Conservation (phyloP, 2,113 vertebrate genomes). For the Clarias gariepinus region DNA sequence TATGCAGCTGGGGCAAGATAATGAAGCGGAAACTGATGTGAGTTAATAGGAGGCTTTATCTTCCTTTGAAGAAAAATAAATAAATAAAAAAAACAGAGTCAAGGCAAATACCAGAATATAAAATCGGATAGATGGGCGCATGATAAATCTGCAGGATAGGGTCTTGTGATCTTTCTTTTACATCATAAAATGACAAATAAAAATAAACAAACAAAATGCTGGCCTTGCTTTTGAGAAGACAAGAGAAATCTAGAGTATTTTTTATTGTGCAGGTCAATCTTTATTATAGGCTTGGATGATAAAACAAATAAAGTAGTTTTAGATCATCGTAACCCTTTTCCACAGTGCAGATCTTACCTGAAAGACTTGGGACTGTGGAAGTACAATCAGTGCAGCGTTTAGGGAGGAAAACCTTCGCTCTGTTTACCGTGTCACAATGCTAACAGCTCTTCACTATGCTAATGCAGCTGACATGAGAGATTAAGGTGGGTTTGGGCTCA, state of each 20-base stretch:
- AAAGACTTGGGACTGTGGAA: conserved; percentile 38
- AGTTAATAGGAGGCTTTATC: conserved; percentile 55
- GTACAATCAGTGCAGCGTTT: conserved; percentile 43
- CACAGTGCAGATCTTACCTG: not conserved
- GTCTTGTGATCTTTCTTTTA: conserved; percentile 39
- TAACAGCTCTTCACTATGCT: conserved; percentile 82
- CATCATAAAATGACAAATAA: conserved; percentile 22
- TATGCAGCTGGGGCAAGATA: conserved; percentile 49
- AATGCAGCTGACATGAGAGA: conserved; percentile 77
- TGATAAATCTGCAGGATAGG: conserved; percentile 31
- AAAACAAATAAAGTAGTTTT: conserved; percentile 11
- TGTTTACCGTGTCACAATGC: conserved; percentile 74
- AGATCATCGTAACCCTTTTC: not conserved
- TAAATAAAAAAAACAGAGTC: conserved; percentile 41
- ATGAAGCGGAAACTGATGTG: conserved; percentile 60
- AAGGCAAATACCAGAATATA: conserved; percentile 48
- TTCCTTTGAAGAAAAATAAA: conserved; percentile 50
- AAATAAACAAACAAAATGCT: conserved; percentile 28
- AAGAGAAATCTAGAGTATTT: not conserved
- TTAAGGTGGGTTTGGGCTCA: conserved; percentile 74
- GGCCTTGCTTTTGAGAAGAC: conserved; percentile 16
- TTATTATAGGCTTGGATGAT: conserved; percentile 31
- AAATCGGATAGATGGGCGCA: conserved; percentile 38
- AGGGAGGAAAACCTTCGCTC: conserved; percentile 66
- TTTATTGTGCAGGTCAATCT: conserved; percentile 12